A percentile compares a stretch with the other conserved stretches of the same genome.
Evolutionary conservation across 2,797 vertebrate species (phyloP).

Genomic region (Borostomias antarcticus): DNA sequence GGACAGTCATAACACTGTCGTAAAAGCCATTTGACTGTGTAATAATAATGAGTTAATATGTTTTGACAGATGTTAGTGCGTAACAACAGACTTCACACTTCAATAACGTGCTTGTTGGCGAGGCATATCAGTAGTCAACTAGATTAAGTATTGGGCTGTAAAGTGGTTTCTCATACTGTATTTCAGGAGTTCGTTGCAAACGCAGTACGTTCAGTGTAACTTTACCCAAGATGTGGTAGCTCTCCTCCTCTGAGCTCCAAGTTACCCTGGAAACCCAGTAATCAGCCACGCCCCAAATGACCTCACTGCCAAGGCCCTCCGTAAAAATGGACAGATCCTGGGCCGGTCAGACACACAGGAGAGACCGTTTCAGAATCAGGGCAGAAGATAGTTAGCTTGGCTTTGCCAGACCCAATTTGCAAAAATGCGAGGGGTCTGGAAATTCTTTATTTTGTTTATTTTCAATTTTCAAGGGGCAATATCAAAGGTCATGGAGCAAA

Average conservation of each 20-base stretch:
- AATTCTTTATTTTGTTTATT: too few relatives aligned
- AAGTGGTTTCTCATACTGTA: too few relatives aligned
- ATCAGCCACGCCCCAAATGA: slow-evolving; percentile 85
- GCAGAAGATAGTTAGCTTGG: not conserved
- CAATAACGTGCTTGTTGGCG: too few relatives aligned
- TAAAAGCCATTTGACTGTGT: too few relatives aligned
- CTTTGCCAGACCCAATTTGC: too few relatives aligned
- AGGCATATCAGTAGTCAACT: not conserved
- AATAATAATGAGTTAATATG: too few relatives aligned
- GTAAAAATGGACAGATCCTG: slow-evolving; percentile 89
- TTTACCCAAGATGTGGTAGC: slow-evolving; percentile 82
- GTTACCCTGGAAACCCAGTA: slow-evolving; percentile 93
- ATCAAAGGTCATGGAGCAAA: too few relatives aligned
- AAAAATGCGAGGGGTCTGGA: too few relatives aligned
- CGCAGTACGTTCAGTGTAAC: not conserved
- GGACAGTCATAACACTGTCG: too few relatives aligned
- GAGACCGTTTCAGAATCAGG: not conserved
- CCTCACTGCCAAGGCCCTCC: slow-evolving; percentile 80
- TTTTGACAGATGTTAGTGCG: not conserved
- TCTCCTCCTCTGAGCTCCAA: slow-evolving; percentile 80
- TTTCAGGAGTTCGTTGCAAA: too few relatives aligned
- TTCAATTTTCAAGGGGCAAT: too few relatives aligned
- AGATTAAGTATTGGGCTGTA: too few relatives aligned
- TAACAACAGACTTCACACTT: not conserved
- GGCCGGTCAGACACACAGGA: slow-evolving; percentile 30